Base-by-base conservation (phyloP, 2,113 vertebrate genomes). In the Thymallus thymallus region DNA sequence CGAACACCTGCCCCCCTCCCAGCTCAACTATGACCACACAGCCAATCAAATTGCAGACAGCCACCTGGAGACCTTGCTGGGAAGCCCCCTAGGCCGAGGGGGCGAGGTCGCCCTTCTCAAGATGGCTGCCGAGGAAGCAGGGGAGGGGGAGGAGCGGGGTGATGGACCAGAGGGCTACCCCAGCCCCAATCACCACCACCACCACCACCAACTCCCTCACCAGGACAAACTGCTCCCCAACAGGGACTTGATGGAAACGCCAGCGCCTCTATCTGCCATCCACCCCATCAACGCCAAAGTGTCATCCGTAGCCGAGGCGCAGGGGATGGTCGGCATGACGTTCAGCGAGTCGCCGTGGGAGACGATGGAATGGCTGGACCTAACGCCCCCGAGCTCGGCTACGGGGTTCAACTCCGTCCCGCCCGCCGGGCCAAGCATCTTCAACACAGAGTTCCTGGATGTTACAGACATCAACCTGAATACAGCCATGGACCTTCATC, bases 331-430 rank as follows among this genome's bases (percentile, higher is more conserved):
- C 71, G 95, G 94, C 67, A 90, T 99, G 91, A 93, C 94, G 30
- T 98, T 98, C 86, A 94, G 95, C 0, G 98, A 99, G 84, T 95
- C 96, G 18, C 95, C 97, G 0, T 98, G 97, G 97, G 98, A 99
- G 81, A 96, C 95, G 0, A 98, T 99, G 96, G 98, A 99, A 84
- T 98, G 98, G 98, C 84, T 98, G 87, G 98, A 98, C 84, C 94
- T 99, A 76, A 97, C 96, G 0, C 95, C 96, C 0, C 96, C 96
- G 1, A 97, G 94, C 75, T 98, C 95, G 0, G 94, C 95, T 48
- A 89, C 93, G 0, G 92, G 92, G 48, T 98, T 97, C 68, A 92
- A 91, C 60, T 90, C 93, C 0, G 91, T 96, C 3, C 84, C 93
- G 2, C 87, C 95, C 0, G 89, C 83, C 0, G 95, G 90, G 0